A percentile compares a stretch with the other conserved stretches of the same genome.
Evolutionary conservation across 2,888 invertebrate genomes (phyloP).

Genomic region (Papilio elwesi): DNA sequence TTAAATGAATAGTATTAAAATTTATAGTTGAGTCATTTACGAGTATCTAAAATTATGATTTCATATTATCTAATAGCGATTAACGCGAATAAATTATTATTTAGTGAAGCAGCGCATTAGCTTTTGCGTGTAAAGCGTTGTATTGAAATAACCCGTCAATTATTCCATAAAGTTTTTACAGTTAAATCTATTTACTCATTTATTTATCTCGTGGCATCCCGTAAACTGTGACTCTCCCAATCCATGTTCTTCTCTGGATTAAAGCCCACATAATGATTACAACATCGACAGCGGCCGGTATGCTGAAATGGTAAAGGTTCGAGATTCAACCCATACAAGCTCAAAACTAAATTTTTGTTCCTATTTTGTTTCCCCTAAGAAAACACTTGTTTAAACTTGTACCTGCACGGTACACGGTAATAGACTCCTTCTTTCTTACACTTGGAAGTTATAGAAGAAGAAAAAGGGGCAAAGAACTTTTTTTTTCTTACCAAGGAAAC

Average conservation of each 20-base stretch:
- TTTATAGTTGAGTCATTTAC: not conserved
- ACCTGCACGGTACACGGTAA: too few relatives aligned
- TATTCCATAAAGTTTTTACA: constrained; percentile 4
- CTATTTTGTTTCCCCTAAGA: too few relatives aligned
- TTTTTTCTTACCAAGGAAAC: too few relatives aligned
- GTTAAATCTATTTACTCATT: constrained; percentile 17
- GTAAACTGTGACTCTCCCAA: not conserved
- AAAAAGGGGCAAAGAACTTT: too few relatives aligned
- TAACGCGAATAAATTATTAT: constrained; percentile 2
- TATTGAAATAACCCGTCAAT: constrained; percentile 10
- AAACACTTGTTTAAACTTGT: too few relatives aligned
- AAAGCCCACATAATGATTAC: not conserved
- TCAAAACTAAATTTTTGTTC: too few relatives aligned
- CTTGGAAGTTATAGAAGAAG: too few relatives aligned
- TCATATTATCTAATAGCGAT: constrained; percentile 2
- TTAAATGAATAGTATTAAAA: not conserved
- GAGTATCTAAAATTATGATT: constrained; percentile 2
- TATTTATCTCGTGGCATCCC: not conserved
- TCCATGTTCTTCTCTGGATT: not conserved
- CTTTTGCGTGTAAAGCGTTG: not conserved
- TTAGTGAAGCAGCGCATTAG: not conserved
- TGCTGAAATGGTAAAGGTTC: too few relatives aligned
- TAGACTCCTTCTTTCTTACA: too few relatives aligned
- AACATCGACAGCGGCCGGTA: not conserved
- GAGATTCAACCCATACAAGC: too few relatives aligned